Evolutionary conservation across 2,888 invertebrate species (phyloP).

Genomic region (Podotricha telesiphe): DNA sequence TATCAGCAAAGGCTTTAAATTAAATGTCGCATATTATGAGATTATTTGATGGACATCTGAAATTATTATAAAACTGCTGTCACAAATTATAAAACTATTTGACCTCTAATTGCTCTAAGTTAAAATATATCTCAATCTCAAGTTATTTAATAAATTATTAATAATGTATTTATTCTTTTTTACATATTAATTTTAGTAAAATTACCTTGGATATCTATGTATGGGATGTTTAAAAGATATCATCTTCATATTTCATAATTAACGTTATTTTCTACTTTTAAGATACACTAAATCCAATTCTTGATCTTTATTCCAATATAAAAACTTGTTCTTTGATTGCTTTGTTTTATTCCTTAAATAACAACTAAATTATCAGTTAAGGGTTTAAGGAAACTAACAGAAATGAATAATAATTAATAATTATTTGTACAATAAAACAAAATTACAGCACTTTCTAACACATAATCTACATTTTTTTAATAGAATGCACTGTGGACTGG

Average conservation of each 20-base stretch:
- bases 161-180: neutral
- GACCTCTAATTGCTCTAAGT: neutral
- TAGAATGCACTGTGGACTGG: constrained; percentile 50
- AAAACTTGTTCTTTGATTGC: constrained; percentile 64
- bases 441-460: constrained; percentile 68
- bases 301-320: constrained; percentile 78
- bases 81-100: neutral
- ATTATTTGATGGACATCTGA: neutral
- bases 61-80: neutral
- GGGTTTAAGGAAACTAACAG: constrained; percentile 54
- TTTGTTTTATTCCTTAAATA: constrained; percentile 36
- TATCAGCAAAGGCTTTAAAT: neutral
- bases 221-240: constrained; percentile 74
- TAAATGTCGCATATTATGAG: neutral
- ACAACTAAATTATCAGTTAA: neutral
- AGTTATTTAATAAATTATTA: neutral
- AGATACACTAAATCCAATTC: constrained; percentile 66
- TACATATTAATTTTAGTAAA: constrained; percentile 20
- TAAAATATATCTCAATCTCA: neutral
- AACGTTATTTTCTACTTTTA: constrained; percentile 69
- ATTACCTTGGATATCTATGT: constrained; percentile 64
- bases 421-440: constrained; percentile 70
- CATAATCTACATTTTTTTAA: constrained; percentile 59
- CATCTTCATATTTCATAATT: constrained; percentile 61
- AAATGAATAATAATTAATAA: constrained; percentile 65